Percentiles rank a stretch among this genome's conserved stretches.
phyloP scores from a whole-genome alignment of 2,888 invertebrate species.

The Machimus atricapillus region DNA sequence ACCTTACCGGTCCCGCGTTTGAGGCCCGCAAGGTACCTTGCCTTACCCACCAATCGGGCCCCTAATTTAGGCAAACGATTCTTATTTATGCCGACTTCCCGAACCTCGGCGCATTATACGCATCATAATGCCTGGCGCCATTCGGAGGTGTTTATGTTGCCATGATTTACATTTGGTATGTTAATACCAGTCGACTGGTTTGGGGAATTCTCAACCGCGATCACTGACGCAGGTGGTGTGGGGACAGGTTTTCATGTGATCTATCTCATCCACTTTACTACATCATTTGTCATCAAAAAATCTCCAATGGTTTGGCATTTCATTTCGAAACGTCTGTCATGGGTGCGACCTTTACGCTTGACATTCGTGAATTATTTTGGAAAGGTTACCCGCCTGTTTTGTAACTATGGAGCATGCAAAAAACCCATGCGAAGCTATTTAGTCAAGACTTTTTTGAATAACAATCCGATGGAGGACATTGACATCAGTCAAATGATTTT shows the following conservation, averaged over 20 bases:
- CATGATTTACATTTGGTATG: constrained; percentile 35
- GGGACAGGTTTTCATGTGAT: constrained; percentile 29
- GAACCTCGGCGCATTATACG: constrained; percentile 23
- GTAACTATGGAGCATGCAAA: not conserved
- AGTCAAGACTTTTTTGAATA: not conserved
- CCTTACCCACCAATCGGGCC: not conserved
- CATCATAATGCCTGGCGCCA: constrained; percentile 41
- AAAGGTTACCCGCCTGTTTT: not conserved
- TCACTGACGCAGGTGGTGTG: constrained; percentile 41
- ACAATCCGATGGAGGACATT: not conserved
- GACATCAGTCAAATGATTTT: not conserved
- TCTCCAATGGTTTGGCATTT: not conserved
- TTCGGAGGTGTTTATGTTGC: constrained; percentile 34
- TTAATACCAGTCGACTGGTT: constrained; percentile 6
- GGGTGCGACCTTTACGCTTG: constrained; percentile 18
- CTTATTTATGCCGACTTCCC: constrained; percentile 34
- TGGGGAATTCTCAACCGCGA: constrained; percentile 42
- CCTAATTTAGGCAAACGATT: constrained; percentile 36
- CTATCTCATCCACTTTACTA: constrained; percentile 24
- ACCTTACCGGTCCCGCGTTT: not conserved
- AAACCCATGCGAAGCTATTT: not conserved
- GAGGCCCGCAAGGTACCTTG: constrained; percentile 12
- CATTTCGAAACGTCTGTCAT: not conserved
- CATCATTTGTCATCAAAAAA: constrained; percentile 6
- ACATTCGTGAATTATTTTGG: constrained; percentile 8